These are phyloP conservation scores for Notiomystis cincta DNA, from an alignment of 2,113 vertebrate genomes.

Conservation along the genomic window DNA sequence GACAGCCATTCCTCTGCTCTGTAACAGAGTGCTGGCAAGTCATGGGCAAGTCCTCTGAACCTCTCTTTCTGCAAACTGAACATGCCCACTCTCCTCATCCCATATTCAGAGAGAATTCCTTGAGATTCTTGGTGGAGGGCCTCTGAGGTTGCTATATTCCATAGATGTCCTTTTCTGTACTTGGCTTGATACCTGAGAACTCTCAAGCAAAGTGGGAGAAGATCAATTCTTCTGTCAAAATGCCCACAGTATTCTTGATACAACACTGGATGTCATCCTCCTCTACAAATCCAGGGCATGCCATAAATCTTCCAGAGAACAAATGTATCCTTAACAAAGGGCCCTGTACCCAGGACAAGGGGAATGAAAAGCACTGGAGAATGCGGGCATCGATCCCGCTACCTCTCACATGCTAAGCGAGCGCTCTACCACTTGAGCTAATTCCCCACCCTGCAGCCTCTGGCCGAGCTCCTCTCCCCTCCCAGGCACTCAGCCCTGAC, in stretches of 20 bases:
- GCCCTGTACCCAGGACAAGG: accelerated
- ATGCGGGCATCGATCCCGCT: neutral
- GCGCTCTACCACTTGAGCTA: neutral
- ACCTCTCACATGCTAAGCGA: slow-evolving; percentile 33
- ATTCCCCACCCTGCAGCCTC: neutral
- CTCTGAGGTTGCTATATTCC: neutral
- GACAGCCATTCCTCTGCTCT: neutral
- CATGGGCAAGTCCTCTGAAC: neutral
- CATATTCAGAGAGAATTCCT: neutral
- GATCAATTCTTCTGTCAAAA: neutral
- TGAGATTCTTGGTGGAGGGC: neutral
- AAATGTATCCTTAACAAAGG: no score
- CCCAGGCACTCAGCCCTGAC: neutral
- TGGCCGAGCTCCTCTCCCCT: neutral
- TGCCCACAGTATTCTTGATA: no score
- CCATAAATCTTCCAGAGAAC: no score
- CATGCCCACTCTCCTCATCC: neutral
- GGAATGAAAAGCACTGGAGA: neutral
- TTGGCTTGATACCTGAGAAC: neutral
- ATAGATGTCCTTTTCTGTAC: accelerated
- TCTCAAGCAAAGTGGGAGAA: neutral
- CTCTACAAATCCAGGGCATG: neutral
- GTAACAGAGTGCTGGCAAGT: neutral
- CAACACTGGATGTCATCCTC: neutral
- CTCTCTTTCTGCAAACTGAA: neutral